Evolutionary conservation across 2,888 invertebrate species (phyloP), one percentile per base, ranked within the genome.

Genomic region (Gisinianus flammeolus): DNA sequence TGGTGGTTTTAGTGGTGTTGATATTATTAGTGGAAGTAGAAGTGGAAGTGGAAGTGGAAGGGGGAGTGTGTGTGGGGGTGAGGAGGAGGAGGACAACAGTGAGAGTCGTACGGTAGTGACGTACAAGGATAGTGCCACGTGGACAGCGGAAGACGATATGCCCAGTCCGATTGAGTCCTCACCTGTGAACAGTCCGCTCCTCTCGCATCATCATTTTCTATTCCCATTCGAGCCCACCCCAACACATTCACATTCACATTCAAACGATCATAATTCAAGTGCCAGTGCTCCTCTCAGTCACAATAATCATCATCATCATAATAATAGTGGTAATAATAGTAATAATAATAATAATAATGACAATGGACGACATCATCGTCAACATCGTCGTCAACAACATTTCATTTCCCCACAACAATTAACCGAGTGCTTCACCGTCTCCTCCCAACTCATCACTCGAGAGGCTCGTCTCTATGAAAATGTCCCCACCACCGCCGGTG

Each of bases 101-200:
- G n/a, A n/a, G n/a, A n/a, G 56, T 56, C 33, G 69, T 31, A 62
- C 62, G 30, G 31, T 68, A 30, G 72, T 77, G 31, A 76, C 69
- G 26, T 84, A 80, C 76, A 80, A 79, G 69, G 84, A 84, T 72
- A 81, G 79, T 33, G 80, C 84, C 76, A 84, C 84, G 72, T 84
- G 84, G 82, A 84, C 84, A 54, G 80, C 79, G 33, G 84, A 84
- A 71, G 84, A 84, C 82, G 84, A 82, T 79, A 83, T 84, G 82
- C 83, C 82, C 44, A 79, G 80, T 77, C 82, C 83, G 22, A 73
- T 82, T 76, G 82, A 82, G 76, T 81, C 83, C 64, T 82, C 81
- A 54, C 84, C 83, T 28, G 75, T 77, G 44, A 78, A 80, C n/a
- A 84, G 84, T 76, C 84, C 84, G 44, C 52, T 62, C 12, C 58